phyloP scores from a whole-genome alignment of 2,888 invertebrate genomes.

The Spatulosminthurus flaviceps region DNA sequence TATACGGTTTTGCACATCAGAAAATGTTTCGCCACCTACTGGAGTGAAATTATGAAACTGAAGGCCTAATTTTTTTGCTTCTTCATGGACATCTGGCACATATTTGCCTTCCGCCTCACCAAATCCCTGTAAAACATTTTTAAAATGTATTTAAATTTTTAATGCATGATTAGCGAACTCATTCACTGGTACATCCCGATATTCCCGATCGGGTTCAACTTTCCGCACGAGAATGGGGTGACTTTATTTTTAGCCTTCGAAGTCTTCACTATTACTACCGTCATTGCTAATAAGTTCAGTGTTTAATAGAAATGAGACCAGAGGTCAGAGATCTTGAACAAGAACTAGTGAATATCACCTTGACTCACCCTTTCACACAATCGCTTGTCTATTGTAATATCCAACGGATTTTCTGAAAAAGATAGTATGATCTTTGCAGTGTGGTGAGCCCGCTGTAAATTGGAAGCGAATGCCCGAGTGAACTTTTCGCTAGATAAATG shows the following conservation, averaged over 20 bases:
- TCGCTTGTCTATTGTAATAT: slow-evolving; percentile 49
- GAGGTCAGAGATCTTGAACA: too few species aligned
- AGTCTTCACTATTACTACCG: too few species aligned
- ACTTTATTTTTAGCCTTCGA: too few species aligned
- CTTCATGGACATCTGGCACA: slow-evolving; percentile 49
- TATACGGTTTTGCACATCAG: slow-evolving; percentile 46
- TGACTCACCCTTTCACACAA: slow-evolving; percentile 55
- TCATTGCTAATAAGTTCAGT: too few species aligned
- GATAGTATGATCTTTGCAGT: slow-evolving; percentile 55
- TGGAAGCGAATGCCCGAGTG: slow-evolving; percentile 53
- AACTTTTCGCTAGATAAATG: slow-evolving; percentile 47
- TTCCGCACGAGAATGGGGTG: too few species aligned
- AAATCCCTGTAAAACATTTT: slow-evolving; percentile 48
- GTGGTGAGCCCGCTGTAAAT: slow-evolving; percentile 54
- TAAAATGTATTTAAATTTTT: slow-evolving; percentile 2
- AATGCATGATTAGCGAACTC: too few species aligned
- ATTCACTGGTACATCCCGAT: too few species aligned
- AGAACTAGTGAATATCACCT: too few species aligned
- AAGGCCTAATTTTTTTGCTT: slow-evolving; percentile 51
- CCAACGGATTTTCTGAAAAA: slow-evolving; percentile 42
- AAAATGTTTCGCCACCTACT: slow-evolving; percentile 52
- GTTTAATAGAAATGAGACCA: too few species aligned
- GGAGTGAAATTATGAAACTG: slow-evolving; percentile 52
- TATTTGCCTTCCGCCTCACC: slow-evolving; percentile 59
- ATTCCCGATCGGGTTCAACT: too few species aligned